phyloP scores from a whole-genome alignment of 2,113 vertebrate genomes.

The Gymnogyps californianus region DNA sequence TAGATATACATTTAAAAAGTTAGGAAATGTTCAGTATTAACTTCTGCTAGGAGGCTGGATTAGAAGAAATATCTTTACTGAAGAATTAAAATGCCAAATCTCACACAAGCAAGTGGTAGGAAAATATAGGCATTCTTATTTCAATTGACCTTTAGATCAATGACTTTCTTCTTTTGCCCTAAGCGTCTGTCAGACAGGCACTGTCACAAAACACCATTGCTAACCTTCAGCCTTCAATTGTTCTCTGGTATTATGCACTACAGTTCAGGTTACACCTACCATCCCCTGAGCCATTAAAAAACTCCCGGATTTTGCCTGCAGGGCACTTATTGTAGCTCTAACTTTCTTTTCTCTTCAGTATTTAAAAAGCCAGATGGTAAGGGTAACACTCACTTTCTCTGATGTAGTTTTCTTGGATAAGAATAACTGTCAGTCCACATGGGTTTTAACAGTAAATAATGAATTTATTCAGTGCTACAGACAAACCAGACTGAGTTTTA shows the following conservation, averaged over 20 bases:
- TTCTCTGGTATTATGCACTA: neutral
- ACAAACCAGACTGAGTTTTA: neutral
- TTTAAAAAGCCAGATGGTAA: slow-evolving; percentile 5
- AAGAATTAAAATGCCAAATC: neutral
- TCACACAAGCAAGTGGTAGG: neutral
- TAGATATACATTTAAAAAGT: neutral
- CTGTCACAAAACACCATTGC: neutral
- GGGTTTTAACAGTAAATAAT: neutral
- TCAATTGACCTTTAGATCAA: neutral
- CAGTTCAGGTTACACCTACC: neutral
- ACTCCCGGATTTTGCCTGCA: neutral
- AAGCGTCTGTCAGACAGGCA: neutral
- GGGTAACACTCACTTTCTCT: neutral
- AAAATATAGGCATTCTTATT: neutral
- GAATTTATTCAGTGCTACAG: slow-evolving; percentile 3
- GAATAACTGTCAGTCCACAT: neutral
- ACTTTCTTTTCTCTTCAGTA: neutral
- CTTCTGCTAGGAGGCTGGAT: neutral
- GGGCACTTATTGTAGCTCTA: neutral
- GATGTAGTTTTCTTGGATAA: neutral
- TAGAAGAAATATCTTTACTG: neutral
- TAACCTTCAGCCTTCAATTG: neutral
- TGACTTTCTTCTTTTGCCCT: neutral
- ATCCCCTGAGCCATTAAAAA: neutral
- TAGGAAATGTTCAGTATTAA: neutral